A percentile compares a stretch with the other conserved stretches of the same genome.
phyloP scores from a whole-genome alignment of 2,797 vertebrate species.

The Protosalanx chinensis region DNA sequence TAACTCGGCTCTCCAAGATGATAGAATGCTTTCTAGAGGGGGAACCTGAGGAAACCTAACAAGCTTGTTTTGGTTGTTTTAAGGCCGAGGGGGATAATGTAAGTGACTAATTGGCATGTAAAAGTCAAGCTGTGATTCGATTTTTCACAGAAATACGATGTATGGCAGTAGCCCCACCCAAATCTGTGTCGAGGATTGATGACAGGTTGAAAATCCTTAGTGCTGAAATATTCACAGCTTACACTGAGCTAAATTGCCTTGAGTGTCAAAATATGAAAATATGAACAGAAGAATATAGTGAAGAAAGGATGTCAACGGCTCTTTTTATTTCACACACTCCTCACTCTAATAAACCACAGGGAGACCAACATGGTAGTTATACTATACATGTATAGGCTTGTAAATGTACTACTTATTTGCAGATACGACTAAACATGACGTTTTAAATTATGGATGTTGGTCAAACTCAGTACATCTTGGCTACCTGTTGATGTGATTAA shows the following conservation, averaged over 20 bases:
- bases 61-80: constrained; percentile 32
- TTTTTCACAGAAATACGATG: constrained; percentile 39
- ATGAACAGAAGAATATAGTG: constrained; percentile 5
- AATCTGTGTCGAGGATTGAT: constrained; percentile 16
- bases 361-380: background rate
- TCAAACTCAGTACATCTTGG: constrained; percentile 3
- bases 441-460: background rate
- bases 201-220: constrained; percentile 15
- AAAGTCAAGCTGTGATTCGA: constrained; percentile 27
- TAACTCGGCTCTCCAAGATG: constrained; percentile 25
- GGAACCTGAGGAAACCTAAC: constrained; percentile 24
- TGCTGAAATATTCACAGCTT: constrained; percentile 19
- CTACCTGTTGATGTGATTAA: constrained; percentile 21
- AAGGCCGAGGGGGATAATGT: constrained; percentile 31
- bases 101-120: constrained; percentile 34
- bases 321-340: background rate
- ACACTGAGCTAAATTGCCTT: background rate
- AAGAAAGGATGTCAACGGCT: background rate
- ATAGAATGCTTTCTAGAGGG: constrained; percentile 24
- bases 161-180: constrained; percentile 15
- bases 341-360: background rate
- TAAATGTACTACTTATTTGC: background rate
- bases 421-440: background rate
- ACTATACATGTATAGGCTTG: background rate
- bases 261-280: constrained; percentile 1